Evolutionary conservation across 2,113 vertebrate species (phyloP).

Genomic region (Osmerus mordax): DNA sequence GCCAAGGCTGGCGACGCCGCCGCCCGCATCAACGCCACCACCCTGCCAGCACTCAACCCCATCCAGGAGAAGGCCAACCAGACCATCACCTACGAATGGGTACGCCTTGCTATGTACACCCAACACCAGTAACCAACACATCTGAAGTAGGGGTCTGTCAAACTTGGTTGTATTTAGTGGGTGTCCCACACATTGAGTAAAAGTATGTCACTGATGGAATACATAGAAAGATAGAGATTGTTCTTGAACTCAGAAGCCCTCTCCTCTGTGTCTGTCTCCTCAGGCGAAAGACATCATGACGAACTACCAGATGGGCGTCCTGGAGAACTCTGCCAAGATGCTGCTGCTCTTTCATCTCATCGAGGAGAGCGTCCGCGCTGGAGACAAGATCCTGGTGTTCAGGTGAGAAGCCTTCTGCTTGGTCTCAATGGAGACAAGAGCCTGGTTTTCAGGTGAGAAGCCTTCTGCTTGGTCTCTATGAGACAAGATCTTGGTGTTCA

Average conservation of each 20-base stretch:
- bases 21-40: constrained; percentile 75
- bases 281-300: constrained; percentile 94
- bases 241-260: neutral
- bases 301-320: constrained; percentile 85
- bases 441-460: neutral
- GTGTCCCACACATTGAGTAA: no score
- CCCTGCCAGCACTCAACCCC: constrained; percentile 78
- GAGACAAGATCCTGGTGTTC: constrained; percentile 96
- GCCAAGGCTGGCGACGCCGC: constrained; percentile 77
- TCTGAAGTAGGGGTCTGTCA: no score
- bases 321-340: constrained; percentile 98
- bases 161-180: no score
- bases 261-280: constrained; percentile 7
- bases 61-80: constrained; percentile 93
- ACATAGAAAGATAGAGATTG: neutral
- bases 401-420: constrained; percentile 69
- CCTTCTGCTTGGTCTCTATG: no score
- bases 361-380: constrained; percentile 87
- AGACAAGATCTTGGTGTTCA: no score
- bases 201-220: no score
- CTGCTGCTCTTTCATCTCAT: constrained; percentile 95
- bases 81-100: constrained; percentile 98
- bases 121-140: no score
- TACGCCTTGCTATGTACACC: constrained; percentile 58
- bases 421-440: constrained; percentile 81